Percentiles rank a stretch among this genome's conserved stretches.
Conservation (phyloP, 2,888 invertebrate species). For the Melipona beecheii region DNA sequence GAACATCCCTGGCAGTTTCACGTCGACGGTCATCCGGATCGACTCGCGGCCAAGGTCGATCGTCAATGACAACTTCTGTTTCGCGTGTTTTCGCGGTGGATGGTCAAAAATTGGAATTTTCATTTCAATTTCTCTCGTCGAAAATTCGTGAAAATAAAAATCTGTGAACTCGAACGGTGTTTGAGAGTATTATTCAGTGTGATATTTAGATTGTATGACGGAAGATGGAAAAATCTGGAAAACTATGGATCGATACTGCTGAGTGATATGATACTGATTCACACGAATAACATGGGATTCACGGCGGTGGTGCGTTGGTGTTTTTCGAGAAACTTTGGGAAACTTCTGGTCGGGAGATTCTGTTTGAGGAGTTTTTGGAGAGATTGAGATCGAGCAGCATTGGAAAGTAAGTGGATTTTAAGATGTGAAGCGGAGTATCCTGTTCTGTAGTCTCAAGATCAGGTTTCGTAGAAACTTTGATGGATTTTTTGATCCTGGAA, state of each 20-base stretch:
- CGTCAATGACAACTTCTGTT: conserved; percentile 29
- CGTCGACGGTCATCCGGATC: conserved; percentile 74
- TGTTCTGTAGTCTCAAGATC: not conserved
- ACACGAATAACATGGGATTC: conserved; percentile 7
- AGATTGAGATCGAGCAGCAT: not conserved
- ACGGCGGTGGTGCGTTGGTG: conserved; percentile 29
- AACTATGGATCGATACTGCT: not conserved
- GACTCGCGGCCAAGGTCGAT: conserved; percentile 73
- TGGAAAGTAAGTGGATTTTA: conserved; percentile 35
- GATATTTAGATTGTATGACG: not conserved
- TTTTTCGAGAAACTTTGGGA: not conserved
- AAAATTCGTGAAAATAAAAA: not conserved
- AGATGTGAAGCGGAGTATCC: not conserved
- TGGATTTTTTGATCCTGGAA: not conserved
- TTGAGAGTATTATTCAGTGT: not conserved
- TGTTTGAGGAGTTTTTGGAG: not conserved
- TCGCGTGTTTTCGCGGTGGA: not conserved
- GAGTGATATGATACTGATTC: not conserved
- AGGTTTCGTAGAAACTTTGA: not conserved
- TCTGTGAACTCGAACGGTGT: not conserved
- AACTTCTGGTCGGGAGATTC: not conserved
- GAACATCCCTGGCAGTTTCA: conserved; percentile 74
- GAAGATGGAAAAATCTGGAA: not conserved
- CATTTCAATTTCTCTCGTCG: not conserved
- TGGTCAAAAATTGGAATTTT: not conserved